These are phyloP conservation scores for Notamacropus eugenii DNA, from an alignment of 2,797 vertebrate species.

Conservation along the genomic window DNA sequence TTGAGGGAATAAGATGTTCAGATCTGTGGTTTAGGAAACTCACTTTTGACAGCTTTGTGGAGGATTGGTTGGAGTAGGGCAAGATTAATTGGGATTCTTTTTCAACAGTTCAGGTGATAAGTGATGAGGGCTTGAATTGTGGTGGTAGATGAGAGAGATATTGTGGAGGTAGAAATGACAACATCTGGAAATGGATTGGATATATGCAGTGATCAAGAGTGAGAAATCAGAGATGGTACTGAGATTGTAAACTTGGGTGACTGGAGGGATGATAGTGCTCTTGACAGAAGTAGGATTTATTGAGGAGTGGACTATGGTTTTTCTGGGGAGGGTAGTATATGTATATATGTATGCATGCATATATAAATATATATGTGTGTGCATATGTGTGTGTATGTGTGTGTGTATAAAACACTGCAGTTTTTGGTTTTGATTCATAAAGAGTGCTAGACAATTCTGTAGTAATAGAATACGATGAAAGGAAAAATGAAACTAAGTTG, in stretches of 20 bases:
- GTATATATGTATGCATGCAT: background rate
- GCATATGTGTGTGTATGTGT: background rate
- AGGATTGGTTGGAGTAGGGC: background rate
- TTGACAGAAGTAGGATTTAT: background rate
- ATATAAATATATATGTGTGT: background rate
- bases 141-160: background rate
- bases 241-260: background rate
- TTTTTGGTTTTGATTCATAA: conserved; percentile 55
- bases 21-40: background rate
- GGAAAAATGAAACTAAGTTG: conserved; percentile 26
- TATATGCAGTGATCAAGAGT: background rate
- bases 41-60: background rate
- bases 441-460: conserved; percentile 17
- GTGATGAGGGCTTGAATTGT: background rate
- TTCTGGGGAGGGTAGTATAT: background rate
- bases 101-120: background rate
- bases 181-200: background rate
- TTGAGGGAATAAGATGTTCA: background rate
- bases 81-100: background rate
- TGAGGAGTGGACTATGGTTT: background rate
- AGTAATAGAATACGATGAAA: conserved; percentile 27
- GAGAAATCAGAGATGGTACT: background rate
- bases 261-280: background rate
- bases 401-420: conserved; percentile 4
- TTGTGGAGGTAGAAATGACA: background rate